phyloP scores from a whole-genome alignment of 2,797 vertebrate species.

The Onychomys leucogaster region DNA sequence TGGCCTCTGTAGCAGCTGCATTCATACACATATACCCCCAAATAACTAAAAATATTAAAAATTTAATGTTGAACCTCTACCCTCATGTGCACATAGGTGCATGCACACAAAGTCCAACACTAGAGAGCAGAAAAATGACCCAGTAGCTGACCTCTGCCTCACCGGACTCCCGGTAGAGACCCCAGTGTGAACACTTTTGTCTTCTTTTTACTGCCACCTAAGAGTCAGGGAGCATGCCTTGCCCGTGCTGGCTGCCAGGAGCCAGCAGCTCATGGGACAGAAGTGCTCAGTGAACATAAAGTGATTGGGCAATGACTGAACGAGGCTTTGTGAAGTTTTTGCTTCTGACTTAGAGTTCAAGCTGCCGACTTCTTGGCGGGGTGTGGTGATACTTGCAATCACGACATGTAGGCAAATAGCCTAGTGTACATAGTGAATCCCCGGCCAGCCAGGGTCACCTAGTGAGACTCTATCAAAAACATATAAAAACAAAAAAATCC shows the following conservation, averaged over 20 bases:
- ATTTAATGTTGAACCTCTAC: neutral
- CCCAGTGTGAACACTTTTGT: neutral
- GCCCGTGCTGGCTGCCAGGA: neutral
- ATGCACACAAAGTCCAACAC: neutral
- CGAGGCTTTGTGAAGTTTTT: conserved; percentile 4
- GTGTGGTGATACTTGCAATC: neutral
- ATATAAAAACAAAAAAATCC: neutral
- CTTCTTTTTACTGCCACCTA: neutral
- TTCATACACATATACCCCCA: neutral
- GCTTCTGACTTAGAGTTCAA: neutral
- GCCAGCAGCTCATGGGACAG: neutral
- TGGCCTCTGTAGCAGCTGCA: neutral
- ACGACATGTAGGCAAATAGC: neutral
- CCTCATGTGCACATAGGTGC: too few relatives aligned
- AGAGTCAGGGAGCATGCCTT: neutral
- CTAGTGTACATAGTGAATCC: neutral
- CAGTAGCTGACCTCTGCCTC: neutral
- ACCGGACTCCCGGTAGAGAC: neutral
- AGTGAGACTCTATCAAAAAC: neutral
- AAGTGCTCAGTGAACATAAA: neutral
- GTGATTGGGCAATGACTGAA: neutral
- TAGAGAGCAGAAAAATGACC: neutral
- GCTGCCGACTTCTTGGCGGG: neutral
- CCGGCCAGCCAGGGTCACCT: neutral
- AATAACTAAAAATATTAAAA: neutral